Evolutionary conservation across 2,113 vertebrate species (phyloP).

Genomic region (Papio anubis): DNA sequence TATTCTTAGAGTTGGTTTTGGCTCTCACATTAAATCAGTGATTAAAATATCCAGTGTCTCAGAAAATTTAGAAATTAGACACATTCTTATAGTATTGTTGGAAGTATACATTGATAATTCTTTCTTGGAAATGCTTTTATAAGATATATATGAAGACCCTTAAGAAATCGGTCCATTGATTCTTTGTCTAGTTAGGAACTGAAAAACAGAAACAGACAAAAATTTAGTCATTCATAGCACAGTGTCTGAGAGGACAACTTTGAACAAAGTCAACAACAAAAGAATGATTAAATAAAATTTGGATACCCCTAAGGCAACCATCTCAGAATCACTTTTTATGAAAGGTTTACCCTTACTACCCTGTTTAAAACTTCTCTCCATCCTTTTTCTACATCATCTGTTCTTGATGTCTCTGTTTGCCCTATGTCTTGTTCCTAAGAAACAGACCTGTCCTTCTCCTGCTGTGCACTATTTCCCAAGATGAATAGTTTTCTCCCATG

Average conservation of each 20-base stretch:
- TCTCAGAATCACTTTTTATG: not conserved
- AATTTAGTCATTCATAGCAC: not conserved
- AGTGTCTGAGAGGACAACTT: not conserved
- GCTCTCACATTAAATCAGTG: not conserved
- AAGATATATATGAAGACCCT: not conserved
- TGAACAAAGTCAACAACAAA: not conserved
- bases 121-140: not conserved
- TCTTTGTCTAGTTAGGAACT: not conserved
- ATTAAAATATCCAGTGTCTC: not conserved
- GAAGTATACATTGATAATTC: not conserved
- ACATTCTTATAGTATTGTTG: not conserved
- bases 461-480: not conserved
- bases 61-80: not conserved
- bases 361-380: not conserved
- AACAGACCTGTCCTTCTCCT: not conserved
- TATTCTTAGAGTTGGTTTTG: not conserved
- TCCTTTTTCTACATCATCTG: fast-evolving
- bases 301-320: not conserved
- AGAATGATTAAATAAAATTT: not conserved
- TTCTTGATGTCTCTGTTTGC: not conserved
- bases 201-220: not conserved
- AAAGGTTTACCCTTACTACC: not conserved
- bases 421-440: not conserved
- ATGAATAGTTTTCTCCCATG: fast-evolving
- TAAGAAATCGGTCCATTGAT: not conserved